phyloP scores from a whole-genome alignment of 2,888 invertebrate species.

The Cryptus armator region DNA sequence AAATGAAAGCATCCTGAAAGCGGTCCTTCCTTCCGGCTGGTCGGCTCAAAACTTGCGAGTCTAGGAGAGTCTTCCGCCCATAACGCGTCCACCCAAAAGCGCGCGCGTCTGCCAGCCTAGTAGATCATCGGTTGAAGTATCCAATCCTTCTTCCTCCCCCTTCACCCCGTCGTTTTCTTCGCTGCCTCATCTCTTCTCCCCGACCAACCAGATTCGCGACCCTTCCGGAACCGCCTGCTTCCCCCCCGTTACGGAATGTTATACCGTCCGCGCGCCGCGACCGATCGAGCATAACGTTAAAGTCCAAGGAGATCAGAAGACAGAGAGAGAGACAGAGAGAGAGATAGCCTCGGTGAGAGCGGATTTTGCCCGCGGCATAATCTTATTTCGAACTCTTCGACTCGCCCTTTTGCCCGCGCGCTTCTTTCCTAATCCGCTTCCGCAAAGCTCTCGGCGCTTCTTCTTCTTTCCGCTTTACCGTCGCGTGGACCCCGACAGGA shows the following conservation, averaged over 20 bases:
- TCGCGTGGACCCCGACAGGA: neutral
- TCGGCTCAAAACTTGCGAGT: constrained; percentile 28
- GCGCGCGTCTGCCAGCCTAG: constrained; percentile 23
- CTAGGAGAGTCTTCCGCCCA: constrained; percentile 29
- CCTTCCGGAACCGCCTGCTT: neutral
- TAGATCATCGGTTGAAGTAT: constrained; percentile 46
- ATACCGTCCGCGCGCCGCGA: constrained; percentile 41
- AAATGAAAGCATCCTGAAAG: constrained; percentile 16
- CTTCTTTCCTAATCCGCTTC: constrained; percentile 58
- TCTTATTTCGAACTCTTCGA: constrained; percentile 76
- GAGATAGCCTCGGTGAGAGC: constrained; percentile 1
- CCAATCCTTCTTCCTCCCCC: neutral
- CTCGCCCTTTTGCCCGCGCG: neutral
- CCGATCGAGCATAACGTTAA: constrained; percentile 56
- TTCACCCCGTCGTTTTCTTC: neutral
- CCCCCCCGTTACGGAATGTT: constrained; percentile 34
- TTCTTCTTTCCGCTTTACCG: constrained; percentile 14
- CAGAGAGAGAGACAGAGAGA: too few relatives aligned
- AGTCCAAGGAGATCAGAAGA: constrained; percentile 30
- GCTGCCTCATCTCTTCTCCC: neutral
- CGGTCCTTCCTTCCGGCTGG: constrained; percentile 41
- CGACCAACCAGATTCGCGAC: neutral
- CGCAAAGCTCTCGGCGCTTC: constrained; percentile 45
- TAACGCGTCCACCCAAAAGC: constrained; percentile 40
- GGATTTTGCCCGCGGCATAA: constrained; percentile 78